Conservation (phyloP, 2,113 vertebrate species). For the Triplophysa dalaica region DNA sequence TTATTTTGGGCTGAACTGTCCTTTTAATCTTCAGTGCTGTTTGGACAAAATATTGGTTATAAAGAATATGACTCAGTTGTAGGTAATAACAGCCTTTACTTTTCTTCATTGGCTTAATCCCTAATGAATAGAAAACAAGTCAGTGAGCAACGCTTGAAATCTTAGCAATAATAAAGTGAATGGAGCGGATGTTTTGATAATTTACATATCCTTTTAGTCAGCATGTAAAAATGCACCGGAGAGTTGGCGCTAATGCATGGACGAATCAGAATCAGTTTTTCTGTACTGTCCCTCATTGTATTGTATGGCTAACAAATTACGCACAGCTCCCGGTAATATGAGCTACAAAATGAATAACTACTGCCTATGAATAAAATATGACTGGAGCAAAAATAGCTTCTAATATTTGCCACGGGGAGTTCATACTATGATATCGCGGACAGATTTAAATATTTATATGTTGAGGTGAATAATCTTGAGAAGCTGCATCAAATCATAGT, state of each 20-base stretch:
- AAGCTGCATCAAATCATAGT: slow-evolving; percentile 51
- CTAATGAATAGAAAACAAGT: not conserved
- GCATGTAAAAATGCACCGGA: slow-evolving; percentile 1
- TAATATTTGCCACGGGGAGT: slow-evolving; percentile 56
- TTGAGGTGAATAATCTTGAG: slow-evolving; percentile 53
- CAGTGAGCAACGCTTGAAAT: not conserved
- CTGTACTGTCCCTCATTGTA: slow-evolving; percentile 33
- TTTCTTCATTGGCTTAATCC: not conserved
- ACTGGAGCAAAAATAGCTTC: slow-evolving; percentile 57
- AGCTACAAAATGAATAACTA: slow-evolving; percentile 53
- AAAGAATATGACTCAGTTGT: no score
- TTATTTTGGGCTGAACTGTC: no score
- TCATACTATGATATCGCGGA: slow-evolving; percentile 54
- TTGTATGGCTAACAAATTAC: slow-evolving; percentile 55
- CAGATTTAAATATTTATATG: slow-evolving; percentile 55
- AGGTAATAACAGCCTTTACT: not conserved
- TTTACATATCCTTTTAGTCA: slow-evolving; percentile 5
- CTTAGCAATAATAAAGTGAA: slow-evolving; percentile 1
- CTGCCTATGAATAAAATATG: slow-evolving; percentile 59
- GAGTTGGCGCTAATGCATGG: slow-evolving; percentile 9
- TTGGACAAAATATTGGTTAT: no score
- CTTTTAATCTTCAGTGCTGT: no score
- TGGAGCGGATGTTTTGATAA: not conserved
- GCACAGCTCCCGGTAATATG: slow-evolving; percentile 45
- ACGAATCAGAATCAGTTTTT: slow-evolving; percentile 1